Evolutionary conservation across 2,113 vertebrate genomes (phyloP).

Genomic region (Brevimyrus niger): DNA sequence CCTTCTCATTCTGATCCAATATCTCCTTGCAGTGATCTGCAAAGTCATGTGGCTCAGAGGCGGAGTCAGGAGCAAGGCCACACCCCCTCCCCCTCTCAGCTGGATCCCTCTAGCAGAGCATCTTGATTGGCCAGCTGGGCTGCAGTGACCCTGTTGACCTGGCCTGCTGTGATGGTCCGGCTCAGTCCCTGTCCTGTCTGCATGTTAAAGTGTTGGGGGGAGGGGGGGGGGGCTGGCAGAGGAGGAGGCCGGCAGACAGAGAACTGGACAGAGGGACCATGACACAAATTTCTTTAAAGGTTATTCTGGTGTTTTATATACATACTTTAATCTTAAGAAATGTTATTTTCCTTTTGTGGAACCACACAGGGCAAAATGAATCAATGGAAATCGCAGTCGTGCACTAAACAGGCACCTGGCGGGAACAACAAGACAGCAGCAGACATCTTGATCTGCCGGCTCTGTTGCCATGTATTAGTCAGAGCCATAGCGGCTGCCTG

Average conservation of each 20-base stretch:
- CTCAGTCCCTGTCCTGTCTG: slow-evolving; percentile 6
- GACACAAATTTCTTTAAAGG: slow-evolving; percentile 33
- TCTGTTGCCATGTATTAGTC: background rate
- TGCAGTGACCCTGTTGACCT: background rate
- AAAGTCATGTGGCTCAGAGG: background rate
- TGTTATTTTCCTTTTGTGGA: slow-evolving; percentile 26
- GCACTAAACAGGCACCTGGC: slow-evolving; percentile 17
- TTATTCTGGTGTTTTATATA: slow-evolving; percentile 30
- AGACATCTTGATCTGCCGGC: background rate
- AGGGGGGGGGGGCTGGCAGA: background rate
- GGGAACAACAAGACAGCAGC: slow-evolving; percentile 13
- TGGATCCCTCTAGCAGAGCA: background rate
- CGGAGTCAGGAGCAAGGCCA: slow-evolving; percentile 1
- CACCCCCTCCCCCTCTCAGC: background rate
- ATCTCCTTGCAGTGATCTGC: background rate
- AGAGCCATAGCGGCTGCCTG: background rate
- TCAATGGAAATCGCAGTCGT: background rate
- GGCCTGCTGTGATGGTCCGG: background rate
- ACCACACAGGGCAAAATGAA: slow-evolving; percentile 25
- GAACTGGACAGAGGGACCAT: slow-evolving; percentile 15
- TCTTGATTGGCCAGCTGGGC: background rate
- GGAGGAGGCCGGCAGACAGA: background rate
- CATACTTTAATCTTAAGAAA: slow-evolving; percentile 31
- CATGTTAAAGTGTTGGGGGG: background rate
- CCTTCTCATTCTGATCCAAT: background rate